Percentiles rank a stretch among this genome's conserved stretches.
These are phyloP conservation scores for Griposia aprilina DNA, from an alignment of 2,888 invertebrate species.

Conservation along the genomic window DNA sequence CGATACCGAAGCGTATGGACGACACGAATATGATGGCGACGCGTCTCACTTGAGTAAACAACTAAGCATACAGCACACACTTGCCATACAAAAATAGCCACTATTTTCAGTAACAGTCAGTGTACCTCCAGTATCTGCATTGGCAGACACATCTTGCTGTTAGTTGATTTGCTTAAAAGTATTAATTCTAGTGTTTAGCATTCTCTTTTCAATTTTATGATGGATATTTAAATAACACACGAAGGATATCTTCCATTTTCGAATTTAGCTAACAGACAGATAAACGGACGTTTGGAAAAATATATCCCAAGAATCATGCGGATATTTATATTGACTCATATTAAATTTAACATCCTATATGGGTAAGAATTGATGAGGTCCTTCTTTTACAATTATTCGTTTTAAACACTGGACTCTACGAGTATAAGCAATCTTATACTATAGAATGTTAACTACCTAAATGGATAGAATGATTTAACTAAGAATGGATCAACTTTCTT, in stretches of 20 bases:
- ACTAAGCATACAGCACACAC: constrained; percentile 30
- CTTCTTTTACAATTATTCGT: neutral
- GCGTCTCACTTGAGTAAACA: constrained; percentile 62
- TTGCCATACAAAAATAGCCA: constrained; percentile 32
- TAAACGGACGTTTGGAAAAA: neutral
- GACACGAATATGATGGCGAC: constrained; percentile 52
- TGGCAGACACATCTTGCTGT: constrained; percentile 47
- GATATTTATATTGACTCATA: neutral
- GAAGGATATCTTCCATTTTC: neutral
- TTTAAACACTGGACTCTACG: neutral
- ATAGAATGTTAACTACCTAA: neutral
- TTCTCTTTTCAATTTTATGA: constrained; percentile 26
- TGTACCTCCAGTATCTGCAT: constrained; percentile 1
- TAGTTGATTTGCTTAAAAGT: constrained; percentile 50
- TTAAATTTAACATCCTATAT: neutral
- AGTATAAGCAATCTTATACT: neutral
- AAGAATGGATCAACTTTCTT: constrained; percentile 24
- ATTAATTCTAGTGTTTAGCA: constrained; percentile 30
- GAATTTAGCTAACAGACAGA: neutral
- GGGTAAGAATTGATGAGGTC: neutral
- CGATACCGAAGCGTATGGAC: constrained; percentile 50
- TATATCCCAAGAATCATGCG: neutral
- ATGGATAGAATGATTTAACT: neutral
- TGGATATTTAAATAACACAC: constrained; percentile 15
- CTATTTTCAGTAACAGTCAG: constrained; percentile 17